A percentile compares a stretch with the other conserved stretches of the same genome.
phyloP scores from a whole-genome alignment of 2,888 invertebrate species.

The Melolontha melolontha region DNA sequence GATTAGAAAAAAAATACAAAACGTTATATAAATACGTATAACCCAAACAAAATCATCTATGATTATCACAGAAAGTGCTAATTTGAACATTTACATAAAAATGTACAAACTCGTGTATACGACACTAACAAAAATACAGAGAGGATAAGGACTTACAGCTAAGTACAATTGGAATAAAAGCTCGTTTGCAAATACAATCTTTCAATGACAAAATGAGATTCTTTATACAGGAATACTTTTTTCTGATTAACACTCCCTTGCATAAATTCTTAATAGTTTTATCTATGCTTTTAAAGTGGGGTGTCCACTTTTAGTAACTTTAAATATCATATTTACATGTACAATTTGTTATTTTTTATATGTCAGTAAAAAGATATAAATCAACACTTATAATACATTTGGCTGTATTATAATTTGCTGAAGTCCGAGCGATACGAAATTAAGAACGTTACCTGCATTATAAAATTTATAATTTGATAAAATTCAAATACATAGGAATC shows the following conservation, averaged over 20 bases:
- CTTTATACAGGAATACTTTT: neutral
- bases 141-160: conserved; percentile 2
- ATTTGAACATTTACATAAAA: conserved; percentile 42
- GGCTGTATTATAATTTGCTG: no score
- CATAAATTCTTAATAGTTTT: neutral
- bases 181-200: conserved; percentile 27
- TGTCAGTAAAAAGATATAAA: no score
- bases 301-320: neutral
- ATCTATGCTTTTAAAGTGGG: neutral
- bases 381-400: no score
- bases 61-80: conserved; percentile 42
- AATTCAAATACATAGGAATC: no score
- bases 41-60: conserved; percentile 23
- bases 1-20: conserved; percentile 14
- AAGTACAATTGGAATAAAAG: conserved; percentile 28
- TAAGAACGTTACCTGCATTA: no score
- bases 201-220: neutral
- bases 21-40: conserved; percentile 32
- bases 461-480: no score
- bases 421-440: no score
- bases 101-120: conserved; percentile 37
- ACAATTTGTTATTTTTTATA: no score
- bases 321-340: no score
- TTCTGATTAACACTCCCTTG: no score
- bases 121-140: conserved; percentile 26